Base-by-base conservation (phyloP, 2,888 invertebrate genomes). In the Eupeodes luniger region DNA sequence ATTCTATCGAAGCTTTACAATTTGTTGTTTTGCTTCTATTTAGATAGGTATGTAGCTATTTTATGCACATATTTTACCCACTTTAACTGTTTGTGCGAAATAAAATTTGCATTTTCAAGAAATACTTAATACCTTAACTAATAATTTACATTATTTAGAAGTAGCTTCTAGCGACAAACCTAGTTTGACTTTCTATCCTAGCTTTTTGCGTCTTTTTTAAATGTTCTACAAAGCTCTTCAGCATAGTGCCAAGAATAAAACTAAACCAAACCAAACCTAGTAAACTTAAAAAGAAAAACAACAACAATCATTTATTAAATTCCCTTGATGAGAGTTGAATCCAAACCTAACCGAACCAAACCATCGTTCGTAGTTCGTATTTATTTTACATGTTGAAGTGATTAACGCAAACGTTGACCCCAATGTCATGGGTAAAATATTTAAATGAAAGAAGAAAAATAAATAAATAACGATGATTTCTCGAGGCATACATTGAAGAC, bases 351-450 rank as follows among this genome's bases (percentile, higher is more conserved):
- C 10, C 10, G 12, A 51, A 44, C 44, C 40, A 12, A 53, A 34
- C 66, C 55, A 64, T 61, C 55, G 74, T 67, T 34, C 66, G 67
- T 66, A 51, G 75, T 49, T 67, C 49, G 66, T 51, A 70, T 55
- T 79, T 49, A 66, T 47, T 66, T 66, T 76, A 74, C 78, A 79
- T 82, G 69, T 47, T 72, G n/a, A 59, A 72, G 57, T 61, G 74
- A 79, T 79, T 79, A 86, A 83, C n/a, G 69, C 86, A 86, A 76
- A 75, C 87, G 67, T 87, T 87, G 87, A 84, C 84, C 87, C 84
- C 84, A 87, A 87, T 84, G 87, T 77, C 84, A 81, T 77, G 87
- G 84, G 66, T 66, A 66, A 66, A 36, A 72, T 72, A 3, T 14
- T 16, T 2, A 51, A 34, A 51, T 7, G 2, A 5, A 40, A 40